Conservation (phyloP, 2,797 vertebrate genomes). For the Botia kubotai region DNA sequence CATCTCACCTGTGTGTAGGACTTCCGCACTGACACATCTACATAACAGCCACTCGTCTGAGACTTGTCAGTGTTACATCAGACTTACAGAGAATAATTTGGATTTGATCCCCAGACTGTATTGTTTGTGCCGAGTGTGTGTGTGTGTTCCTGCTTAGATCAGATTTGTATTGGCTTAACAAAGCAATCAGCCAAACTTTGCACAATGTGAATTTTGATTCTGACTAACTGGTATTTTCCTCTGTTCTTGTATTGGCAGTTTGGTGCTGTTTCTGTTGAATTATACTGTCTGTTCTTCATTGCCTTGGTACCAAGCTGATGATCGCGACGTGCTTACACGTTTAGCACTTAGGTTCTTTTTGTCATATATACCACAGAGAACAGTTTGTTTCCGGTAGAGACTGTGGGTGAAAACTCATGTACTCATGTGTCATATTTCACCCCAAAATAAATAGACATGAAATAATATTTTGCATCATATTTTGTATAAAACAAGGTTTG, state of each 20-base stretch:
- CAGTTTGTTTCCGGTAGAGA: background rate
- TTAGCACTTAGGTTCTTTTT: background rate
- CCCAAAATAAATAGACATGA: background rate
- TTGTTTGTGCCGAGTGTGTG: conserved; percentile 16
- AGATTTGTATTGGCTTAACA: conserved; percentile 10
- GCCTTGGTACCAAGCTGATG: conserved; percentile 10
- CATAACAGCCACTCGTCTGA: background rate
- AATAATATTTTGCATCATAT: background rate
- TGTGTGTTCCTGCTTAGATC: background rate
- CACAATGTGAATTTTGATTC: conserved; percentile 36
- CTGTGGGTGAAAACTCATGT: background rate
- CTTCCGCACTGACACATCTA: conserved; percentile 1
- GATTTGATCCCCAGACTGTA: conserved; percentile 16
- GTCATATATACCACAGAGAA: too few species aligned
- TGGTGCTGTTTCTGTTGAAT: conserved; percentile 10
- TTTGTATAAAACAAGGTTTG: background rate
- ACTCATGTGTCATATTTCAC: background rate
- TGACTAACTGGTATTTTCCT: background rate
- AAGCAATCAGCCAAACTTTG: conserved; percentile 33
- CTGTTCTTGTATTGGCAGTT: background rate
- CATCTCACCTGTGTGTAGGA: background rate
- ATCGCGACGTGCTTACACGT: too few species aligned
- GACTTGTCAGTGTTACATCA: background rate
- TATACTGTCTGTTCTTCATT: background rate
- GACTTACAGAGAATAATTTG: background rate